Evolutionary conservation across 53 echinoderm and acorn worm species (phyloP).

Genomic region (Mesocentrotus franciscanus): DNA sequence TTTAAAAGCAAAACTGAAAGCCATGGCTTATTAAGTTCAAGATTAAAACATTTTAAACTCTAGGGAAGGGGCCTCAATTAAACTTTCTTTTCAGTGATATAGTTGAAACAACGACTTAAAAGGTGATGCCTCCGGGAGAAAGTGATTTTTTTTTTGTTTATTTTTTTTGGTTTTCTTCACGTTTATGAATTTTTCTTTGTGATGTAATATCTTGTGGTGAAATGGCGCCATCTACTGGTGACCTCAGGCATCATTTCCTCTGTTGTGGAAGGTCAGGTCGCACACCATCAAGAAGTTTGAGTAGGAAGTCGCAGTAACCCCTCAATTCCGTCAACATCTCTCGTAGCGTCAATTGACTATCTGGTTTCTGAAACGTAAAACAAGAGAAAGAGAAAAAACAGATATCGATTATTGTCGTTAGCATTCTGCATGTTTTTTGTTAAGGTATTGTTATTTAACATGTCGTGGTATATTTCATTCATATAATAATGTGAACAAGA

Average conservation of each 20-base stretch:
- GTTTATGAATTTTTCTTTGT: conserved; percentile 28
- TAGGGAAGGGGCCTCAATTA: background rate
- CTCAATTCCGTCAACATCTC: conserved; percentile 80
- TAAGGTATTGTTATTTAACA: too few relatives aligned
- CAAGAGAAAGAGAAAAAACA: background rate
- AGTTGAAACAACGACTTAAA: background rate
- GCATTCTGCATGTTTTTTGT: background rate
- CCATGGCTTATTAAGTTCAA: background rate
- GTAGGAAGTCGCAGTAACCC: conserved; percentile 81
- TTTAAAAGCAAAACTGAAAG: background rate
- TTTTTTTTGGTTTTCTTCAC: conserved; percentile 49
- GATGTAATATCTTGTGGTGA: background rate
- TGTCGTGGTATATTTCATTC: too few relatives aligned
- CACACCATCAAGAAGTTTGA: conserved; percentile 74
- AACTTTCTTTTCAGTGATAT: background rate
- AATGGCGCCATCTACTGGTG: conserved; percentile 27
- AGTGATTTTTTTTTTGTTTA: conserved; percentile 45
- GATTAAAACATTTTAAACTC: background rate
- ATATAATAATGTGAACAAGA: too few relatives aligned
- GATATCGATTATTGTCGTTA: background rate
- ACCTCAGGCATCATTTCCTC: conserved; percentile 75
- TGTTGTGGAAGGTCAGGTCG: conserved; percentile 71
- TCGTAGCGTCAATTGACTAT: conserved; percentile 75
- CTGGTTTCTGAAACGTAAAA: conserved; percentile 67
- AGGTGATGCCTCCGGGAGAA: background rate